Conservation (phyloP, 1,140 invertebrate genomes). For the Pseudomyrmex dendroicus region DNA sequence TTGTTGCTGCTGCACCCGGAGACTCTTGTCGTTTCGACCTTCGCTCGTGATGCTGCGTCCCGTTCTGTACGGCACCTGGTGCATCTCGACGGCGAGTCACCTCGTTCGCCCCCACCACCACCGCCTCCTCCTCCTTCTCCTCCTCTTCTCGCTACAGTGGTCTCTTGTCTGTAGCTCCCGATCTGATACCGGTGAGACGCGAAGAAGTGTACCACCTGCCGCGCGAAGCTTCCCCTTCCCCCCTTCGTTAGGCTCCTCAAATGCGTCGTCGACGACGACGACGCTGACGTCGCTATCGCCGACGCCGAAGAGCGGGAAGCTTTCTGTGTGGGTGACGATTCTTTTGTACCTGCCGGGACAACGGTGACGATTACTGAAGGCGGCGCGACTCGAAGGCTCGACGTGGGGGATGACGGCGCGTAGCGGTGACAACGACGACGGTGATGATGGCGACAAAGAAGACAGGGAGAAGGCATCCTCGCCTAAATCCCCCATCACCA, state of each 20-base stretch:
- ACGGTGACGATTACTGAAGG: conserved; percentile 36
- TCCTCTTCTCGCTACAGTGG: conserved; percentile 36
- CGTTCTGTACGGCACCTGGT: conserved; percentile 73
- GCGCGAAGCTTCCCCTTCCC: conserved; percentile 3
- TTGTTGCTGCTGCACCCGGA: conserved; percentile 16
- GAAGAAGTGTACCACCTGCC: conserved; percentile 10
- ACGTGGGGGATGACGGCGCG: conserved; percentile 49
- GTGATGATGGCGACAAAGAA: conserved; percentile 77
- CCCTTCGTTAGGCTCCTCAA: conserved; percentile 1
- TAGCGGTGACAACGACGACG: conserved; percentile 66
- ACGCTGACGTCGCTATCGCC: conserved; percentile 35
- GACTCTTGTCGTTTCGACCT: conserved; percentile 63
- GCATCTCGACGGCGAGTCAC: conserved; percentile 83
- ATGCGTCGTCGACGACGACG: conserved; percentile 18
- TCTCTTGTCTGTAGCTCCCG: conserved; percentile 27
- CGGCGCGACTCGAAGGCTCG: conserved; percentile 32
- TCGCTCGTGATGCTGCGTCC: conserved; percentile 66
- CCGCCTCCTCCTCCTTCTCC: conserved; percentile 32
- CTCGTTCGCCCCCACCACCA: conserved; percentile 75
- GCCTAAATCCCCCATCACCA: conserved; percentile 85
- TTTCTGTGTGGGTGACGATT: neutral
- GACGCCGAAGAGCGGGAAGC: conserved; percentile 27
- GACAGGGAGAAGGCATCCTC: conserved; percentile 84
- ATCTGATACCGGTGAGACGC: conserved; percentile 16
- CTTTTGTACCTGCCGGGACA: conserved; percentile 23